Evolutionary conservation across 2,113 vertebrate species (phyloP).

Genomic region (Pachypanchax playfairii): DNA sequence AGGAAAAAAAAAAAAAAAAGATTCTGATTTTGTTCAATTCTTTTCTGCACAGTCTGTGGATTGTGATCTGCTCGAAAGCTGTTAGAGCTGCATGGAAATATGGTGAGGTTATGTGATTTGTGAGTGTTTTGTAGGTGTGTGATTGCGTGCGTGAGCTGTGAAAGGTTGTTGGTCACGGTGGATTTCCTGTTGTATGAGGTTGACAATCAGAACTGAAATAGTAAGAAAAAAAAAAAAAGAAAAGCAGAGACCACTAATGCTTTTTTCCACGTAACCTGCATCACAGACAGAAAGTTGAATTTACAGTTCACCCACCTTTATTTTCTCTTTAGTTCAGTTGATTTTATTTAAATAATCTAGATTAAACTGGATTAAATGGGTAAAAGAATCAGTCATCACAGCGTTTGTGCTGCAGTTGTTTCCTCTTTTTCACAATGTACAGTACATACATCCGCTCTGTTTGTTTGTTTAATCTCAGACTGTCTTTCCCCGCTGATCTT

Average conservation of each 20-base stretch:
- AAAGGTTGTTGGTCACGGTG: constrained; percentile 73
- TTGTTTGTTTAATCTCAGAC: constrained; percentile 5
- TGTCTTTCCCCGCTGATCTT: constrained; percentile 8
- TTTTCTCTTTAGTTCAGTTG: neutral
- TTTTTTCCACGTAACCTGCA: constrained; percentile 10
- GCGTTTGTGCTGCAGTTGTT: neutral
- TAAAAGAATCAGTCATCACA: constrained; percentile 6
- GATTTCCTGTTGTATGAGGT: constrained; percentile 80
- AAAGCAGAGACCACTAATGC: constrained; percentile 60
- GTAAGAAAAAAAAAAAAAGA: constrained; percentile 22
- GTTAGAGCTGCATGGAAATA: too few relatives aligned
- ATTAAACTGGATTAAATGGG: neutral
- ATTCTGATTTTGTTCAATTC: neutral
- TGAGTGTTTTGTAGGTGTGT: constrained; percentile 19
- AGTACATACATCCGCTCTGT: neutral
- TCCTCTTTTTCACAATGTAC: neutral
- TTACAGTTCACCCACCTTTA: constrained; percentile 4
- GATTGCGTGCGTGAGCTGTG: constrained; percentile 52
- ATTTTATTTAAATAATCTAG: neutral
- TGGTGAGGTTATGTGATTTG: constrained; percentile 6
- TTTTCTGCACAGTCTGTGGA: neutral
- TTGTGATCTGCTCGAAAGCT: neutral
- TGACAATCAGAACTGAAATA: constrained; percentile 73
- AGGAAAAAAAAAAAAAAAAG: too few relatives aligned
- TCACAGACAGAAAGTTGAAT: constrained; percentile 4